phyloP scores from a whole-genome alignment of 2,113 vertebrate species.

The Zosterops japonicus region DNA sequence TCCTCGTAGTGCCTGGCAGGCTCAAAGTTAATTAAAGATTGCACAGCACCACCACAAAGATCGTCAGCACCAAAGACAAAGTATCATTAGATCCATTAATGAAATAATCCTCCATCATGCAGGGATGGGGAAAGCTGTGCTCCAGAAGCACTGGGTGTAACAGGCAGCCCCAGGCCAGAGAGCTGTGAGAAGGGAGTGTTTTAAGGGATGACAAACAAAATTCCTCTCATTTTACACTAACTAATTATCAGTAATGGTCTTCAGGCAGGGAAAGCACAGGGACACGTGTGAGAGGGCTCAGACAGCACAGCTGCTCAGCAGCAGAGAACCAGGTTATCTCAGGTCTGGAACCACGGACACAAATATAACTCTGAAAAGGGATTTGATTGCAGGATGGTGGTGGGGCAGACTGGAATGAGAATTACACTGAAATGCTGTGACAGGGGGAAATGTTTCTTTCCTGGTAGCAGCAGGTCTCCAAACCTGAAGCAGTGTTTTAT shows the following conservation, averaged over 20 bases:
- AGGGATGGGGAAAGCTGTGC: not conserved
- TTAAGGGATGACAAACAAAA: conserved; percentile 14
- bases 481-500: not conserved
- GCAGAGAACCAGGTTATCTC: not conserved
- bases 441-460: not conserved
- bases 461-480: not conserved
- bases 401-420: not conserved
- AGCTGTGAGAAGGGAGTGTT: not conserved
- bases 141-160: not conserved
- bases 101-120: conserved; percentile 24
- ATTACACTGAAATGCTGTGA: not conserved
- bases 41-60: conserved; percentile 1
- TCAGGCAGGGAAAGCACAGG: not conserved
- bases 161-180: conserved; percentile 37
- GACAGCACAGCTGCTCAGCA: not conserved
- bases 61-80: conserved; percentile 41
- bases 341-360: not conserved
- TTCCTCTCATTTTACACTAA: not conserved
- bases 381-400: not conserved
- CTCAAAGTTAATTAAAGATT: conserved; percentile 60
- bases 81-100: conserved; percentile 54
- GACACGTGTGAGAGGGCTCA: not conserved
- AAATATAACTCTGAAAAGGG: not conserved
- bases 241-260: not conserved
- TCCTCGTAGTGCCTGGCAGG: not conserved